Conservation (phyloP, 64 coral and sea anemone genomes). For the Cladopsammia gracilis region DNA sequence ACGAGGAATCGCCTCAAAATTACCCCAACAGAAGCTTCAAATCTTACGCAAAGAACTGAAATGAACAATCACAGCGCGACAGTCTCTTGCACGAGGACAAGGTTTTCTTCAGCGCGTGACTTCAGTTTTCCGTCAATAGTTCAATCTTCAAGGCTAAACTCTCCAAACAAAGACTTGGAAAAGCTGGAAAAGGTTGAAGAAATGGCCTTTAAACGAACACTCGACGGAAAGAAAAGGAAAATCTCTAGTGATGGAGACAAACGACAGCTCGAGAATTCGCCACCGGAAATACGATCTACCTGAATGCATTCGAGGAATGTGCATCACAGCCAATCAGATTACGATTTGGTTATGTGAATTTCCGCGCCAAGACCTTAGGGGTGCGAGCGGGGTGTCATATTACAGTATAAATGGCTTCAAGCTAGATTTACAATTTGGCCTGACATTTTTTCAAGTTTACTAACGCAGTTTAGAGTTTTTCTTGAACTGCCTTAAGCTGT, state of each 20-base stretch:
- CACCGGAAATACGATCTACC: constrained; percentile 68
- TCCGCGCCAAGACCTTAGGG: constrained; percentile 27
- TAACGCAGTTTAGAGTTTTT: no score
- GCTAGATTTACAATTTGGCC: background rate
- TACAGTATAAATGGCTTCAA: background rate
- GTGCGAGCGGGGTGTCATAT: background rate
- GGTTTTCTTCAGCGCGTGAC: background rate
- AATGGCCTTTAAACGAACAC: background rate
- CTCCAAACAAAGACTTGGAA: background rate
- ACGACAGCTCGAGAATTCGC: background rate
- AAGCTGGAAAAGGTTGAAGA: background rate
- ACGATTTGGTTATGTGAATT: background rate
- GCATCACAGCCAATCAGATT: constrained; percentile 39
- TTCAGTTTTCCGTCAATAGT: background rate
- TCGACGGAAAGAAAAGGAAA: background rate
- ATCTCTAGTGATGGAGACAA: constrained; percentile 19
- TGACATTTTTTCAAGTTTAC: no score
- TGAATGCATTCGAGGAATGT: constrained; percentile 64
- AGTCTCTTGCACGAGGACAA: background rate
- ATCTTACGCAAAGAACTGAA: background rate
- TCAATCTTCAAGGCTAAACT: background rate
- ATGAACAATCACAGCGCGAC: background rate
- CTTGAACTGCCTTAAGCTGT: no score
- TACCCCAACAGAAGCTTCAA: background rate
- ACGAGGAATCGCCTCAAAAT: background rate